phyloP scores from a whole-genome alignment of 2,797 vertebrate species.

The Micropoecilia bifurca region DNA sequence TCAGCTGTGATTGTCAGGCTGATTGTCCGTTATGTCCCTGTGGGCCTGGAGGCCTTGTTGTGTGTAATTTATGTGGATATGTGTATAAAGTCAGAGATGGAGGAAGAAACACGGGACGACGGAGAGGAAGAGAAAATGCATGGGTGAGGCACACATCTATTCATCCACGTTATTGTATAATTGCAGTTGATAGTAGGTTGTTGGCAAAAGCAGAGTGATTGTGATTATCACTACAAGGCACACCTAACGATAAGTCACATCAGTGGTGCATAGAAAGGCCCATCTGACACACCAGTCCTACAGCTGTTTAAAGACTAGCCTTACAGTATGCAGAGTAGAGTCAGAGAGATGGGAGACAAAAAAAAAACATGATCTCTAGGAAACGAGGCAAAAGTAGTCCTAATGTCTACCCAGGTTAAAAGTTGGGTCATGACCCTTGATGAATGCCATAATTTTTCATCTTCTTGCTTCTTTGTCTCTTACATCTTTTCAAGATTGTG shows the following conservation, averaged over 20 bases:
- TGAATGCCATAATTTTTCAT: conserved; percentile 24
- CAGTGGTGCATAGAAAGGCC: conserved; percentile 61
- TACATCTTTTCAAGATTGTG: conserved; percentile 15
- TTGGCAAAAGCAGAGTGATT: conserved; percentile 62
- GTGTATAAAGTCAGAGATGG: conserved; percentile 14
- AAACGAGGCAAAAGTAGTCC: conserved; percentile 54
- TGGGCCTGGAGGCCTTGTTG: conserved; percentile 58
- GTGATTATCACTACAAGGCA: conserved; percentile 72
- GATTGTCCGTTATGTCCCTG: conserved; percentile 69
- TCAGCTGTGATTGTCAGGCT: conserved; percentile 74
- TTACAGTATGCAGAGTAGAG: conserved; percentile 54
- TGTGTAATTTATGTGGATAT: conserved; percentile 54
- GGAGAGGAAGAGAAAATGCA: conserved; percentile 4
- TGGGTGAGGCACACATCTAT: conserved; percentile 58
- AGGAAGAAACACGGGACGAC: conserved; percentile 12
- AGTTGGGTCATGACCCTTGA: conserved; percentile 52
- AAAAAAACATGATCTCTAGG: conserved; percentile 38
- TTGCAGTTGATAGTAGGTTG: conserved; percentile 62
- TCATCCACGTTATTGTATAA: conserved; percentile 72
- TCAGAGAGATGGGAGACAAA: conserved; percentile 57
- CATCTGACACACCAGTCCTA: conserved; percentile 52
- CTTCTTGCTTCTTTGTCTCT: conserved; percentile 7
- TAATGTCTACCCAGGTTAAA: conserved; percentile 57
- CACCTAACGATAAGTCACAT: conserved; percentile 73
- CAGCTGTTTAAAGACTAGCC: conserved; percentile 72